A percentile compares a stretch with the other conserved stretches of the same genome.
These are phyloP conservation scores for Pissodes strobi DNA, from an alignment of 1,140 invertebrate species.

Conservation along the genomic window DNA sequence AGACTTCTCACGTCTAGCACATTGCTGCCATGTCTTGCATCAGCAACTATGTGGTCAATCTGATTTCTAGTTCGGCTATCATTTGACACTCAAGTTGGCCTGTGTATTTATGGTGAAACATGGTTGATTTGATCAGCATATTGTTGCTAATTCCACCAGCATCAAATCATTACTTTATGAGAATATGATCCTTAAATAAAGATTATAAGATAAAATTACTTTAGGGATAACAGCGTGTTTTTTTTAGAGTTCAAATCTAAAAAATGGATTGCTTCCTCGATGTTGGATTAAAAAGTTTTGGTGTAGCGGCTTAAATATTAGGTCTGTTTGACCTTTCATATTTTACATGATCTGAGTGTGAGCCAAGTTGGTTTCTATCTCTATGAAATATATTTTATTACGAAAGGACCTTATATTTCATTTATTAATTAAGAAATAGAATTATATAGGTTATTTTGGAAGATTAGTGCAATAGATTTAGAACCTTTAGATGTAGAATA, in stretches of 20 bases:
- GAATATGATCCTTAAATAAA: no score
- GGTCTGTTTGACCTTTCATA: constrained; percentile 79
- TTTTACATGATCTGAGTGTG: constrained; percentile 80
- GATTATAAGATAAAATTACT: no score
- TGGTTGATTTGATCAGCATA: no score
- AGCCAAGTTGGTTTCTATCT: constrained; percentile 79
- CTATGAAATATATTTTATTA: constrained; percentile 64
- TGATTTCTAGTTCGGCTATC: no score
- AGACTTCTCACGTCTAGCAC: no score
- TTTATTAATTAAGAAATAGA: constrained; percentile 46
- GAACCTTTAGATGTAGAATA: constrained; percentile 60
- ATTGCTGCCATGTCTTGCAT: no score
- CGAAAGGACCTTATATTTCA: constrained; percentile 65
- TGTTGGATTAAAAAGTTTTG: constrained; percentile 75
- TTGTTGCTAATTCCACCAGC: no score
- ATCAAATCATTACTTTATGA: constrained; percentile 71
- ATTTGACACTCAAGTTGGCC: no score
- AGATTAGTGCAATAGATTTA: no score
- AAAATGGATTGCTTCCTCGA: constrained; percentile 75
- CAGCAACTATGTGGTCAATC: no score
- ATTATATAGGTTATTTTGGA: constrained; percentile 62
- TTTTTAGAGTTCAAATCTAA: constrained; percentile 67
- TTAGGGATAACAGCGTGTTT: constrained; percentile 75
- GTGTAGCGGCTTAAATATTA: constrained; percentile 64
- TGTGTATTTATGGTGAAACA: no score